These are phyloP conservation scores for Chiridota heheva DNA, from an alignment of 35 echinoderm and acorn worm genomes.

Conservation along the genomic window DNA sequence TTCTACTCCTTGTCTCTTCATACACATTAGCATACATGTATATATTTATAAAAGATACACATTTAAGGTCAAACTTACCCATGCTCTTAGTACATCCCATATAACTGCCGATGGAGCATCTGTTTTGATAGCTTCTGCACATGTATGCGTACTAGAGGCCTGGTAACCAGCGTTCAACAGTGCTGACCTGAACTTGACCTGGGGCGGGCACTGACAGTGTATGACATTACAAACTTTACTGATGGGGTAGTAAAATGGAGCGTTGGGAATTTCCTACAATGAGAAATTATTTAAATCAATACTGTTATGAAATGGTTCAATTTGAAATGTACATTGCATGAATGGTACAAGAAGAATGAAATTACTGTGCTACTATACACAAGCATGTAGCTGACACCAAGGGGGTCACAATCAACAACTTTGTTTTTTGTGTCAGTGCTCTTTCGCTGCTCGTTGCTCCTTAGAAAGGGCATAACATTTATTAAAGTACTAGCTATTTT, in stretches of 20 bases:
- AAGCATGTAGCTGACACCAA: too few species aligned
- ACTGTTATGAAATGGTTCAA: not conserved
- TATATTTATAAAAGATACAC: not conserved
- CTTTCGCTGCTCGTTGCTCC: too few species aligned
- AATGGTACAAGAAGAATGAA: not conserved
- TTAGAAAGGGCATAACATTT: too few species aligned
- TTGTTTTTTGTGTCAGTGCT: too few species aligned
- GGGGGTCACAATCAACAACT: too few species aligned
- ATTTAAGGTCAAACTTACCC: constrained; percentile 60
- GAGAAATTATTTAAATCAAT: too few species aligned
- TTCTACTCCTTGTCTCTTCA: not conserved
- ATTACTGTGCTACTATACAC: not conserved
- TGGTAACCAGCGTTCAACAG: constrained; percentile 91
- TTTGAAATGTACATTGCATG: not conserved
- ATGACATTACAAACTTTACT: constrained; percentile 80
- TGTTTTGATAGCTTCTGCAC: constrained; percentile 90
- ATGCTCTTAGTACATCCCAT: constrained; percentile 93
- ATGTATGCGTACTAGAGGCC: constrained; percentile 85
- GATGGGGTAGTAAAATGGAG: constrained; percentile 78
- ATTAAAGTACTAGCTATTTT: too few species aligned
- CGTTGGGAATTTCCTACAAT: constrained; percentile 76
- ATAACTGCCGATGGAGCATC: constrained; percentile 77
- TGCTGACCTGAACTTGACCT: constrained; percentile 78
- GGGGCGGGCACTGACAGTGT: constrained; percentile 60
- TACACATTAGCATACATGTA: not conserved